A percentile compares a stretch with the other conserved stretches of the same genome.
These are phyloP conservation scores for Syngnathus floridae DNA, from an alignment of 2,113 vertebrate species.

Conservation along the genomic window DNA sequence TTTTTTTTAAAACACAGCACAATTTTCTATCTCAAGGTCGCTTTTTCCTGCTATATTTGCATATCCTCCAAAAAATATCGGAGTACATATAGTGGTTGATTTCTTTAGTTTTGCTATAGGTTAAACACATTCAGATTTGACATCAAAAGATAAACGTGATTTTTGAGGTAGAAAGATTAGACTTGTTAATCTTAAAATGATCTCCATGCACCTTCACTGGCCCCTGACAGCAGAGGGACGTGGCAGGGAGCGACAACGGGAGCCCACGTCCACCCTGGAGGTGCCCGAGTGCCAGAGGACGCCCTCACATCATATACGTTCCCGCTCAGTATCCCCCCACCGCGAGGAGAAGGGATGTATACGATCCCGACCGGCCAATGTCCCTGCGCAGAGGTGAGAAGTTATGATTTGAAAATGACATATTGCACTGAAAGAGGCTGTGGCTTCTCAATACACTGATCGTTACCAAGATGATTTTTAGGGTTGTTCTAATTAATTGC, in stretches of 20 bases:
- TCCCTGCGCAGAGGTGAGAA: conserved; percentile 92
- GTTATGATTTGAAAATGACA: neutral
- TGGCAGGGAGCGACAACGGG: conserved; percentile 62
- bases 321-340: conserved; percentile 92
- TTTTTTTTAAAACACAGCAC: conserved; percentile 2
- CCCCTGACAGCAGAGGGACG: conserved; percentile 49
- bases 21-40: no score
- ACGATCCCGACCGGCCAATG: conserved; percentile 87
- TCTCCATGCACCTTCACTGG: neutral
- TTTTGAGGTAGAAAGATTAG: neutral
- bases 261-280: conserved; percentile 79
- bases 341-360: conserved; percentile 86
- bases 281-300: conserved; percentile 88
- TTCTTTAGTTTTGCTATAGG: neutral
- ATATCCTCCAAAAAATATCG: neutral
- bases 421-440: neutral
- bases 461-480: no score
- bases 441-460: neutral
- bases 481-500: neutral
- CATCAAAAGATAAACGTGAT: neutral
- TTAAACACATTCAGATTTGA: neutral
- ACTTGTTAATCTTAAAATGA: neutral
- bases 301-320: conserved; percentile 80
- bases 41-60: neutral
- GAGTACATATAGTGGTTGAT: neutral